A percentile compares a stretch with the other conserved stretches of the same genome.
phyloP scores from a whole-genome alignment of 1,140 invertebrate genomes.

The Brachionus sp. region DNA sequence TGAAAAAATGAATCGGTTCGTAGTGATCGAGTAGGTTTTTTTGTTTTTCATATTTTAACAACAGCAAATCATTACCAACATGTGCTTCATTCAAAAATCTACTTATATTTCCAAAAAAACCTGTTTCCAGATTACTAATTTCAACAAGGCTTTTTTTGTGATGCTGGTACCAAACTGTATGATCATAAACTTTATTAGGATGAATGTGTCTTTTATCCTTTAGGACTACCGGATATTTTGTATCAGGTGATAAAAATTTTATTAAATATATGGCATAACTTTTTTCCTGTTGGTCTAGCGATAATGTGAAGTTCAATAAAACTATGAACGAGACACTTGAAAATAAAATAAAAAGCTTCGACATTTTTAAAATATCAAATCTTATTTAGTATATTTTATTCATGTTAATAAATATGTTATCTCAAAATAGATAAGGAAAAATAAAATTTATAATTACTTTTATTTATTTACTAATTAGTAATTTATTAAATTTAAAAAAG shows the following conservation, averaged over 20 bases:
- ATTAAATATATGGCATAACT: background rate
- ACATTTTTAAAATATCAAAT: background rate
- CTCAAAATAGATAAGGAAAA: background rate
- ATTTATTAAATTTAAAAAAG: background rate
- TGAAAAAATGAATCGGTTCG: background rate
- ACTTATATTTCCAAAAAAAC: background rate
- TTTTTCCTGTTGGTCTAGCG: background rate
- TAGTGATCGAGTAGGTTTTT: background rate
- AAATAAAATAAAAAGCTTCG: background rate
- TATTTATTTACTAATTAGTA: background rate
- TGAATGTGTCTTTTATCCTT: background rate
- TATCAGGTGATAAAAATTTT: conserved; percentile 22
- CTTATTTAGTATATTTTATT: background rate
- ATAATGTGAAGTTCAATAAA: background rate
- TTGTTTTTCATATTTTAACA: background rate
- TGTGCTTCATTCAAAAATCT: background rate
- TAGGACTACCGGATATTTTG: background rate
- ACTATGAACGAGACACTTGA: background rate
- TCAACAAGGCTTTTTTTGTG: background rate
- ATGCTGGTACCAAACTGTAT: background rate
- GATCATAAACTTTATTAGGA: background rate
- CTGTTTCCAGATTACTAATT: background rate
- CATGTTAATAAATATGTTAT: background rate
- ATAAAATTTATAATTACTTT: background rate
- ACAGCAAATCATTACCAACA: background rate